Evolutionary conservation across 2,113 vertebrate species (phyloP).

Genomic region (Daboia siamensis): DNA sequence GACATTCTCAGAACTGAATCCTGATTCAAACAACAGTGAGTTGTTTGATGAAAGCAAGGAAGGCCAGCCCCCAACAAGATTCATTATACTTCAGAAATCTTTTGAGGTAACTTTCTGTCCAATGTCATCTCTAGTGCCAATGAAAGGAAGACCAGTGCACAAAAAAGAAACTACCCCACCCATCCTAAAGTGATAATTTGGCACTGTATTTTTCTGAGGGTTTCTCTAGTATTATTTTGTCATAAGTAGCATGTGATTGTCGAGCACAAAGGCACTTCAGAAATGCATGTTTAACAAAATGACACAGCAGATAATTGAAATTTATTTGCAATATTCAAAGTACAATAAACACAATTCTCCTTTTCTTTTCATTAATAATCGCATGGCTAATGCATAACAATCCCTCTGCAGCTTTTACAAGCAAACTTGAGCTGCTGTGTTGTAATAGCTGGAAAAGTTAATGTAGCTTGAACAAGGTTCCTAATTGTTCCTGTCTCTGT

Average conservation of each 20-base stretch:
- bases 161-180: conserved; percentile 48
- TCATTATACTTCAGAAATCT: conserved; percentile 34
- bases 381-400: conserved; percentile 84
- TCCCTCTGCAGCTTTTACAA: conserved; percentile 85
- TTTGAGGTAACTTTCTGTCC: conserved; percentile 55
- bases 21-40: conserved; percentile 13
- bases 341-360: conserved; percentile 92
- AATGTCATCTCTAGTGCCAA: conserved; percentile 55
- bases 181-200: conserved; percentile 19
- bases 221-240: conserved; percentile 71
- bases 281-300: conserved; percentile 84
- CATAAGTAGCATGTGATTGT: conserved; percentile 79
- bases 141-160: conserved; percentile 52
- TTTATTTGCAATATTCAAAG: conserved; percentile 91
- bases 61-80: neutral
- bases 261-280: conserved; percentile 78
- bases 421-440: conserved; percentile 85
- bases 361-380: conserved; percentile 88
- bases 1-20: neutral
- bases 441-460: conserved; percentile 96
- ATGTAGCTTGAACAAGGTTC: conserved; percentile 98
- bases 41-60: neutral
- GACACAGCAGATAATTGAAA: conserved; percentile 94
- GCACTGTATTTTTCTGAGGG: conserved; percentile 68
- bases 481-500: conserved; percentile 99